Evolutionary conservation across 2,113 vertebrate genomes (phyloP).

Genomic region (Rattus norvegicus): GRCr8 NC_086023.1:168051501-168052000

Average conservation of each 20-base stretch:
- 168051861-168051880: background rate
- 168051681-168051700: constrained; percentile 91
- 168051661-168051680: constrained; percentile 98
- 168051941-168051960: rapidly evolving
- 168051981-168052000: rapidly evolving
- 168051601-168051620: constrained; percentile 91
- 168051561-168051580: rapidly evolving
- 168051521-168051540: background rate
- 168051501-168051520: background rate
- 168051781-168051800: constrained; percentile 94
- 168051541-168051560: rapidly evolving
- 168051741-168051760: constrained; percentile 96
- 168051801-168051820: background rate
- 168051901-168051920: background rate
- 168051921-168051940: background rate
- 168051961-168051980: background rate
- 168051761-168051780: constrained; percentile 89
- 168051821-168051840: background rate
- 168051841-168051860: background rate
- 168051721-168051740: constrained; percentile 96
- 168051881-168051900: background rate
- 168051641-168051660: constrained; percentile 96
- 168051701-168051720: constrained; percentile 87
- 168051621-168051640: constrained; percentile 96
- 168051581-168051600: background rate